Evolutionary conservation across 2,888 invertebrate species (phyloP).

Genomic region (Junonia oenone): DNA sequence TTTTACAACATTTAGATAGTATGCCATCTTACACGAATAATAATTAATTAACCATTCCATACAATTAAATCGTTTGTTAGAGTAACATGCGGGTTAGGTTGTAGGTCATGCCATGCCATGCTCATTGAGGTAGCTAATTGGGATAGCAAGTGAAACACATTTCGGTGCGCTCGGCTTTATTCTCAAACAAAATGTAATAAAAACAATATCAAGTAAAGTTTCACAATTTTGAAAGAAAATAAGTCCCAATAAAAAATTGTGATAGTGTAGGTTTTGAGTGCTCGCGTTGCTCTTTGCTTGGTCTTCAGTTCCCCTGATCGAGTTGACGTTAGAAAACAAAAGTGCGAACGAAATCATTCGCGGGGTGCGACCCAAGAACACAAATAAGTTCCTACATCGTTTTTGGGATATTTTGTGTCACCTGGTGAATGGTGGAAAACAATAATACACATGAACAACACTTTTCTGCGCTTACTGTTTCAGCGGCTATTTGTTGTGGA

Average conservation of each 20-base stretch:
- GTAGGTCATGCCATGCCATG: slow-evolving; percentile 72
- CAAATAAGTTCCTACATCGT: slow-evolving; percentile 34
- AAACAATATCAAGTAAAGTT: slow-evolving; percentile 53
- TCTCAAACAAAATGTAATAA: slow-evolving; percentile 55
- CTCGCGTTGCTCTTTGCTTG: slow-evolving; percentile 41
- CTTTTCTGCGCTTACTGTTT: slow-evolving; percentile 75
- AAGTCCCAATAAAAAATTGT: slow-evolving; percentile 51
- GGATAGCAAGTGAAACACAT: slow-evolving; percentile 77
- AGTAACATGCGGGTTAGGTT: slow-evolving; percentile 60
- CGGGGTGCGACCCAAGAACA: slow-evolving; percentile 49
- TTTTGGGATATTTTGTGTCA: slow-evolving; percentile 51
- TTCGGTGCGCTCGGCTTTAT: slow-evolving; percentile 75
- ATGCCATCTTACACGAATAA: background rate
- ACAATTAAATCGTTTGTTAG: slow-evolving; percentile 16
- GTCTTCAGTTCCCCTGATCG: slow-evolving; percentile 25
- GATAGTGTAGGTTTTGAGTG: slow-evolving; percentile 58
- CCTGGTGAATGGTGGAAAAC: slow-evolving; percentile 68
- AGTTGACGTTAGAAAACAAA: slow-evolving; percentile 36
- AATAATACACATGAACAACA: slow-evolving; percentile 75
- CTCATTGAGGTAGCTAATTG: slow-evolving; percentile 49
- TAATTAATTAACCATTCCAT: background rate
- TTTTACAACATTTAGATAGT: background rate
- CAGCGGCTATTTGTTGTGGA: slow-evolving; percentile 73
- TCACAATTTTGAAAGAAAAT: slow-evolving; percentile 58
- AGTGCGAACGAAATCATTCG: slow-evolving; percentile 44